Percentiles rank a stretch among this genome's conserved stretches.
Conservation (phyloP, 2,113 vertebrate genomes). For the Podarcis cretensis region DNA sequence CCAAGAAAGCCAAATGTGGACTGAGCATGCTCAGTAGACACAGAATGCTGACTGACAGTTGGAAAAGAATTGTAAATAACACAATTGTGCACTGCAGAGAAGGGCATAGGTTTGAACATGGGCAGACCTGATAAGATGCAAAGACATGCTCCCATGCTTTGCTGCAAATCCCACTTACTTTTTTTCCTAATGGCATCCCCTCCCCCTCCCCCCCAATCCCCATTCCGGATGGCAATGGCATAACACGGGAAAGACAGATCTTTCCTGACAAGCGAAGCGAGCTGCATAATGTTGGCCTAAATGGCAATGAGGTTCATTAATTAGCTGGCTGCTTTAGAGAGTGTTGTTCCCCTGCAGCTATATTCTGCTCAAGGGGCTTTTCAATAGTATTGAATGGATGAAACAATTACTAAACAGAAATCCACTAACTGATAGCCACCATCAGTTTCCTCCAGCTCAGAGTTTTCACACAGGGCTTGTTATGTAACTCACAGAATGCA, state of each 20-base stretch:
- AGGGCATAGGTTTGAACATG: too few relatives aligned
- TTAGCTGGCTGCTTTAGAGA: constrained; percentile 56
- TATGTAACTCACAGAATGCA: constrained; percentile 14
- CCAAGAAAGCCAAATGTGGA: too few relatives aligned
- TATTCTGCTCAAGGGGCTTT: constrained; percentile 67
- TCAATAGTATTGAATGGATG: constrained; percentile 61
- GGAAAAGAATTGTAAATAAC: neutral
- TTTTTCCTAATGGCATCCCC: neutral
- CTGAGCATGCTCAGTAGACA: neutral
- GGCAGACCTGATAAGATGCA: neutral
- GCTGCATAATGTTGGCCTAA: constrained; percentile 50
- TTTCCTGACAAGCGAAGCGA: constrained; percentile 48
- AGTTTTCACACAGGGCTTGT: neutral
- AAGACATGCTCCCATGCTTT: neutral
- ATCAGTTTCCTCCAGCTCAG: constrained; percentile 57
- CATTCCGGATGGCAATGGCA: constrained; percentile 2
- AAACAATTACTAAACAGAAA: constrained; percentile 63
- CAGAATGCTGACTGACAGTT: neutral
- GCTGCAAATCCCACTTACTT: neutral
- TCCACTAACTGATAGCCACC: constrained; percentile 61
- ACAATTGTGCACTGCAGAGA: too few relatives aligned
- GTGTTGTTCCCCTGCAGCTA: constrained; percentile 62
- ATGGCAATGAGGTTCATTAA: constrained; percentile 63
- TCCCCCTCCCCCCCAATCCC: neutral
- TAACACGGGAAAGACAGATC: constrained; percentile 31